Evolutionary conservation across 2,888 invertebrate genomes (phyloP), one percentile per base, ranked within the genome.

Genomic region (Sarcophaga variegata): DNA sequence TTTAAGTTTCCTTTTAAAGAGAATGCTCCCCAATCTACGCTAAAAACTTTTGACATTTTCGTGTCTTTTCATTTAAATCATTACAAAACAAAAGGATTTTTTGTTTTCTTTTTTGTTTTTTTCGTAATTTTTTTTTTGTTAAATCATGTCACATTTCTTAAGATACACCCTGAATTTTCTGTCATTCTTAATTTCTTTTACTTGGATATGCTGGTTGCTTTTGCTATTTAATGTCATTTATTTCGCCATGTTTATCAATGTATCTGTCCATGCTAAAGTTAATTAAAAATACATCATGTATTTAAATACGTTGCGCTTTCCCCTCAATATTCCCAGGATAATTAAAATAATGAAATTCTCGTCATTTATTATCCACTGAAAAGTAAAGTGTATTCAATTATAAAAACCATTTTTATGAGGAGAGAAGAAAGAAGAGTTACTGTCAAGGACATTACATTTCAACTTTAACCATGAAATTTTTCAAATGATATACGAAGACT

Each of bases 271-370:
- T 47, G 72, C 62, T 79, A 62, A 49, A 60, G 45, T 71, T 76
- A 81, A 80, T 76, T 85, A 81, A 71, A 72, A 81, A 75, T 12
- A 70, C 74, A 79, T 79, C 69, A 75, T 69, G 67, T 17, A 49
- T 67, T 80, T 37, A 60, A 80, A 59, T 25, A 54, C 54, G 4
- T 4, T 1, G 17, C 17, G 17, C 17, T 54, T 54, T 37, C 2
- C 17, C 14, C 54, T 14, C 54, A 0, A 4, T 54, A 4, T 17
- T 17, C 17, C 5, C 12, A 54, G 17, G 12, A 17, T 54, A 54
- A 54, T 54, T 54, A 54, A 54, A 54, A 17, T 54, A 54, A 54
- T 54, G 54, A 54, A 54, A 66, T 66, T 27, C 17, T 6, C 2
- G 25, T 37, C 20, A 66, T 66, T 66, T 27, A 66, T 66, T 66